Percentiles rank a stretch among this genome's conserved stretches.
Conservation (phyloP, 2,797 vertebrate species). For the Tenualosa thibaudeaui region DNA sequence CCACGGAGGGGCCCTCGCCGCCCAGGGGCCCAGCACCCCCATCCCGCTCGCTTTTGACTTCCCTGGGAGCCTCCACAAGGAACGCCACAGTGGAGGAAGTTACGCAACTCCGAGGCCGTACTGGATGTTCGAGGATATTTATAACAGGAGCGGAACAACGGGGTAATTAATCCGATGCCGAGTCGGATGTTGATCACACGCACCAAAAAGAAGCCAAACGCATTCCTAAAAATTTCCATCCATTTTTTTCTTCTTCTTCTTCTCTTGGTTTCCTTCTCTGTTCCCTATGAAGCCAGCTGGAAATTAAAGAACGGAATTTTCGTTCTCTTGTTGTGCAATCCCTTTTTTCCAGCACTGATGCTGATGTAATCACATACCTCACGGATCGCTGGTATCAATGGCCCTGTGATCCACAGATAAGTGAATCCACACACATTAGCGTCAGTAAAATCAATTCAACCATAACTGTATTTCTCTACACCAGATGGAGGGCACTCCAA, state of each 20-base stretch:
- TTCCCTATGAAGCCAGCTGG: neutral
- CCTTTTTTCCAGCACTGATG: neutral
- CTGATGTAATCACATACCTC: neutral
- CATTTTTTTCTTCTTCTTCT: slow-evolving; percentile 15
- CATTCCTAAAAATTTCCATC: slow-evolving; percentile 45
- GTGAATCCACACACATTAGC: neutral
- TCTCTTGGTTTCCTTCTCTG: neutral
- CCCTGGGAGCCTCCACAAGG: slow-evolving; percentile 55
- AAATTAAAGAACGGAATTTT: slow-evolving; percentile 23
- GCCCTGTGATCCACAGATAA: neutral
- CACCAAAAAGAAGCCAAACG: slow-evolving; percentile 32
- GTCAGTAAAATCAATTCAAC: neutral
- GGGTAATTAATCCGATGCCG: slow-evolving; percentile 73
- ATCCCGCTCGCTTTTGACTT: slow-evolving; percentile 29
- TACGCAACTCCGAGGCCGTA: slow-evolving; percentile 55
- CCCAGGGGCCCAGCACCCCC: neutral
- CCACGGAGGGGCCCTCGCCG: slow-evolving; percentile 23
- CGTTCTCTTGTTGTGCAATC: neutral
- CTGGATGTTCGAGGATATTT: slow-evolving; percentile 68
- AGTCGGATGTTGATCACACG: slow-evolving; percentile 55
- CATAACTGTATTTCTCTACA: neutral
- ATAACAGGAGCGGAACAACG: slow-evolving; percentile 56
- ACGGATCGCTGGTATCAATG: neutral
- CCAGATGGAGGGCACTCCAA: neutral
- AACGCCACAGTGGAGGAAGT: slow-evolving; percentile 65